Evolutionary conservation across 2,113 vertebrate species (phyloP).

Genomic region (Sitta europaea): DNA sequence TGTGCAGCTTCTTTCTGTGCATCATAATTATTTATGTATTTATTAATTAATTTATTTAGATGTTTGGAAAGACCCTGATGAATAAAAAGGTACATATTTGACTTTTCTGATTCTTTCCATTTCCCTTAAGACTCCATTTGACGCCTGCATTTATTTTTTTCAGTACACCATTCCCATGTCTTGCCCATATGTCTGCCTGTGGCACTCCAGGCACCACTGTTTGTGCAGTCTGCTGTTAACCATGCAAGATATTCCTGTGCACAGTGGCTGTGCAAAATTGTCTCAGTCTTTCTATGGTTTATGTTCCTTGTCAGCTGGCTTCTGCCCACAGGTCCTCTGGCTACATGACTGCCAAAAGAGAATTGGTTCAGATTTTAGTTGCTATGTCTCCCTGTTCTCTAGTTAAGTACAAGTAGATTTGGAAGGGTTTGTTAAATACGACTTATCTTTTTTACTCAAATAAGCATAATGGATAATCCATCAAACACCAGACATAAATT

Average conservation of each 20-base stretch:
- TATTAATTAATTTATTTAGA: not conserved
- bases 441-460: not conserved
- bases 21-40: not conserved
- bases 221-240: rapidly evolving
- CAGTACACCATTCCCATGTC: not conserved
- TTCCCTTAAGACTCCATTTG: not conserved
- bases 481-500: not conserved
- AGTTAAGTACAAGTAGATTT: not conserved
- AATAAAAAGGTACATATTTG: not conserved
- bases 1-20: not conserved
- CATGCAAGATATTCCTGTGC: rapidly evolving
- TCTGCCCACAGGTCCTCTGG: not conserved
- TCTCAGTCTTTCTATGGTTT: not conserved
- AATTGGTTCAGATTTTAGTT: not conserved
- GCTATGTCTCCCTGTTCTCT: not conserved
- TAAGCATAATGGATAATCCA: not conserved
- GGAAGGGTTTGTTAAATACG: not conserved
- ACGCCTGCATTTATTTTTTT: not conserved
- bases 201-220: not conserved
- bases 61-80: not conserved
- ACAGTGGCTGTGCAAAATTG: not conserved
- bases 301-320: not conserved
- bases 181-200: not conserved
- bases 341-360: not conserved
- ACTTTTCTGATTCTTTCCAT: not conserved